Base-by-base conservation (phyloP, 1,140 invertebrate species). In the Drosophila obscura region DNA sequence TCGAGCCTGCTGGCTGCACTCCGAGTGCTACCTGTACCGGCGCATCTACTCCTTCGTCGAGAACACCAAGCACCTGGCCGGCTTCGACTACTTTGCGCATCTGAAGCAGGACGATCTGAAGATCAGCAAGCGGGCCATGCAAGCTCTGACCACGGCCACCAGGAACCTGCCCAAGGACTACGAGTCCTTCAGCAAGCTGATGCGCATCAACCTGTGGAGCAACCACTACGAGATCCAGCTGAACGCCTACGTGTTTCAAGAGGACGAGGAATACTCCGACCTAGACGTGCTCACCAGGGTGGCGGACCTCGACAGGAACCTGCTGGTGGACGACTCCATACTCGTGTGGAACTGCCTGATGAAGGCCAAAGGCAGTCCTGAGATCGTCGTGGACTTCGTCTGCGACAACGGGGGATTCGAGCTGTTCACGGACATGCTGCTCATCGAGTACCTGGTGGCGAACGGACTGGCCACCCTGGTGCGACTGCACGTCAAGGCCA, bases 371-470 rank as follows among this genome's bases (percentile, higher is more conserved):
- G 7, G 8, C 0, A 11, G 39, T 7, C 53, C 67, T 5, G 15
- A 64, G 5, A 41, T 79, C 24, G 84, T 93, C 84, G 75, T 93
- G 59, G 97, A 98, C 92, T 95, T 98, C 60, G 93, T 99, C 2
- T 93, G 97, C 35, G 99, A 99, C 92, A 99, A 99, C 93, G 93
- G 97, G 13, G 98, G 97, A 0, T 98, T 98, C 90, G 99, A 99
- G 93, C 76, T 99, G 4, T 96, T 98, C 64, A 95, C 95, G 0
- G 99, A 99, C 91, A 92, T 99, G 0, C 95, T 97, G 90, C 87
- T 99, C 5, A 95, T 96, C 9, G 95, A 96, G 65, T 97, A 96
- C 80, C 88, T 99, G 5, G 82, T 96, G 9, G 90, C 93, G 0
- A 92, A 94, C 44, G 93, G 94, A 24, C 92, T 97, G 13, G 95